phyloP scores from a whole-genome alignment of 2,113 vertebrate genomes.

The Tenrec ecaudatus region DNA sequence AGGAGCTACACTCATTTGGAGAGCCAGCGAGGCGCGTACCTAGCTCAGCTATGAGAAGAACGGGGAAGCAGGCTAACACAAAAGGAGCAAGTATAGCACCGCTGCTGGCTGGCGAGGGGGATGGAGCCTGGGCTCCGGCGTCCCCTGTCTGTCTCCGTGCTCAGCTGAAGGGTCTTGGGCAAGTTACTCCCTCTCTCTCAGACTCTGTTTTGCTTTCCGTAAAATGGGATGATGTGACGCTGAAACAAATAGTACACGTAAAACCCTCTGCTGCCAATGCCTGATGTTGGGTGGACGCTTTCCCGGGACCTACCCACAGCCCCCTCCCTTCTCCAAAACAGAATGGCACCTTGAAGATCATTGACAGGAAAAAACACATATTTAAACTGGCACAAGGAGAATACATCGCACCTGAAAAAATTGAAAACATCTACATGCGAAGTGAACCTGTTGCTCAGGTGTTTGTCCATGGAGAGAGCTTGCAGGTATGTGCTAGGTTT shows the following conservation, averaged over 20 bases:
- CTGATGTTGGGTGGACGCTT: background rate
- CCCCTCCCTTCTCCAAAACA: constrained; percentile 76
- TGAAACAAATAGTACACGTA: background rate
- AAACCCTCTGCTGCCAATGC: background rate
- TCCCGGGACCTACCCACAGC: background rate
- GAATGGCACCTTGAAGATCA: constrained; percentile 97
- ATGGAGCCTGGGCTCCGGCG: background rate
- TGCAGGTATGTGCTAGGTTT: constrained; percentile 90
- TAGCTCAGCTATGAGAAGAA: background rate
- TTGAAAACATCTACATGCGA: constrained; percentile 93
- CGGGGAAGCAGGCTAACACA: background rate
- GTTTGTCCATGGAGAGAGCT: constrained; percentile 96
- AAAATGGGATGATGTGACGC: background rate
- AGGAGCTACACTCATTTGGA: background rate
- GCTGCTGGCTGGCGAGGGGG: background rate
- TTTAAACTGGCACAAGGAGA: constrained; percentile 99
- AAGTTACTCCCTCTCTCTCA: background rate
- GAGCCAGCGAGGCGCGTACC: no score
- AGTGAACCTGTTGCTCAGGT: constrained; percentile 94
- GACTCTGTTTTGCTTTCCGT: background rate
- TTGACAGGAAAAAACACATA: constrained; percentile 98
- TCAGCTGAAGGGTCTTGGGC: background rate
- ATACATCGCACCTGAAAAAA: constrained; percentile 99
- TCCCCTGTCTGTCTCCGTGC: background rate
- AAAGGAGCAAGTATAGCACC: background rate